Percentiles rank a stretch among this genome's conserved stretches.
Evolutionary conservation across 2,888 invertebrate species (phyloP).

Genomic region (Oligia fasciuncula): DNA sequence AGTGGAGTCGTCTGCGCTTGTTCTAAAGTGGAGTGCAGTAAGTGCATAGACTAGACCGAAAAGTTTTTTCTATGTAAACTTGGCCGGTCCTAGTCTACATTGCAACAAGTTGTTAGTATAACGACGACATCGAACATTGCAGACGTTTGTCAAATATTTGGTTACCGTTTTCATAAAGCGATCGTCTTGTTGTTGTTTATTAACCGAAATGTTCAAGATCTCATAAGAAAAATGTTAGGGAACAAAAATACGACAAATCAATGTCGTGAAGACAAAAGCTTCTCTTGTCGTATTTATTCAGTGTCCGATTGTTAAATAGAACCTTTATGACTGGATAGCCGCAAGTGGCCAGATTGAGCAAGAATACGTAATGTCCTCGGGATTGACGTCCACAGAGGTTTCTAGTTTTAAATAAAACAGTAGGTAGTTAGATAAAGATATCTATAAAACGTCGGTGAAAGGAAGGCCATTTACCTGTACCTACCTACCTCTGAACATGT

Average conservation of each 20-base stretch:
- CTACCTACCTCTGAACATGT: neutral
- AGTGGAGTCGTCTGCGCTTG: conserved; percentile 64
- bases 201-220: neutral
- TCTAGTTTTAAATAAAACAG: conserved; percentile 39
- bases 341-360: conserved; percentile 29
- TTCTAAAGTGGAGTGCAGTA: conserved; percentile 67
- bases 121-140: conserved; percentile 43
- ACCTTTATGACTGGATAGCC: conserved; percentile 4
- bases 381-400: conserved; percentile 21
- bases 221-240: neutral
- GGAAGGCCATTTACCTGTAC: neutral
- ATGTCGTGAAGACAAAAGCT: neutral
- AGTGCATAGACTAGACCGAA: conserved; percentile 71
- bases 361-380: conserved; percentile 42
- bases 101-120: conserved; percentile 70
- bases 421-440: conserved; percentile 5
- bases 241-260: neutral
- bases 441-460: neutral
- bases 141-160: conserved; percentile 49
- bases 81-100: conserved; percentile 54
- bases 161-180: conserved; percentile 22
- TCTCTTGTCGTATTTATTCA: conserved; percentile 8
- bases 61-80: conserved; percentile 67
- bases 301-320: conserved; percentile 28
- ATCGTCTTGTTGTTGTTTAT: conserved; percentile 1